Conservation (phyloP, 2,113 vertebrate species). For the Tragelaphus buxtoni region DNA sequence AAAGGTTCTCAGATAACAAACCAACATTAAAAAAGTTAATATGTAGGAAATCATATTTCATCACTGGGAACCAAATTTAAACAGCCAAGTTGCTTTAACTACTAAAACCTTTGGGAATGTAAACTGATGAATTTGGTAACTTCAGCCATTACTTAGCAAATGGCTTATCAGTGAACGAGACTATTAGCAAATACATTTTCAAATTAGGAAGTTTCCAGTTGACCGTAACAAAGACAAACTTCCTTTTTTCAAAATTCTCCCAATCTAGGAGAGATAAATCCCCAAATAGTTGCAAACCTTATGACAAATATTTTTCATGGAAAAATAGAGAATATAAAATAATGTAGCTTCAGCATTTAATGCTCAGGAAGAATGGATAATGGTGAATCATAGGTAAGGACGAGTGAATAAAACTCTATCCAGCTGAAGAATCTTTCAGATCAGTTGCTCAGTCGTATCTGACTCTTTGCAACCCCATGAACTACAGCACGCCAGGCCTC, state of each 20-base stretch:
- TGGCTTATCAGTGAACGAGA: not conserved
- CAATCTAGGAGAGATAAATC: not conserved
- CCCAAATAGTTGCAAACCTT: not conserved
- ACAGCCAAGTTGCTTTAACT: not conserved
- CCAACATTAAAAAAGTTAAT: not conserved
- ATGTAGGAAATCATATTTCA: not conserved
- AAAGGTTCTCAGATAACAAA: not conserved
- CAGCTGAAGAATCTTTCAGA: not conserved
- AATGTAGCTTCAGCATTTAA: not conserved
- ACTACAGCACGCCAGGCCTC: no score
- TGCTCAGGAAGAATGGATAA: not conserved
- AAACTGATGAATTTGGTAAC: not conserved
- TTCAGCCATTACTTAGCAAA: not conserved
- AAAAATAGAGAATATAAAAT: not conserved
- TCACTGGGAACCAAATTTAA: not conserved
- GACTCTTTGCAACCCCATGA: no score
- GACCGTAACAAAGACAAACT: not conserved
- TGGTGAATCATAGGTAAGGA: not conserved
- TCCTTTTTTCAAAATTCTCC: not conserved
- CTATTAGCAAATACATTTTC: not conserved
- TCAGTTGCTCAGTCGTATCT: no score
- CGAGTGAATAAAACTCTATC: not conserved
- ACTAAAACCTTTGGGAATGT: not conserved
- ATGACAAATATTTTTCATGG: not conserved
- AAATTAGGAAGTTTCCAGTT: not conserved